A percentile compares a stretch with the other conserved stretches of the same genome.
phyloP scores from a whole-genome alignment of 2,888 invertebrate species.

The Drosophila leonis region DNA sequence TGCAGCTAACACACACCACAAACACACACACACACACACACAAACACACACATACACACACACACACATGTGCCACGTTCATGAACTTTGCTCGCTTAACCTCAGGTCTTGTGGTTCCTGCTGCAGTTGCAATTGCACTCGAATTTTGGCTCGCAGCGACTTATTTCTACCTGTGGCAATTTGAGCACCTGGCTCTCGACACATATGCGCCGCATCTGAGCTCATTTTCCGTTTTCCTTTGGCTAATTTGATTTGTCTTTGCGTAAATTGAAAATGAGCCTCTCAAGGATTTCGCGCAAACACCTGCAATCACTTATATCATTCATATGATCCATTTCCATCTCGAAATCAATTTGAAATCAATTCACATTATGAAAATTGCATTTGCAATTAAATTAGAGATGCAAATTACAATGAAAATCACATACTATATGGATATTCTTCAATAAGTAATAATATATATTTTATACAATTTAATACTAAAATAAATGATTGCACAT shows the following conservation, averaged over 20 bases:
- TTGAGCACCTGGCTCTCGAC: conserved; percentile 66
- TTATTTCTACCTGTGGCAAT: conserved; percentile 58
- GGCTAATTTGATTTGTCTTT: conserved; percentile 60
- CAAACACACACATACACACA: conserved; percentile 3
- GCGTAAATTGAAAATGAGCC: conserved; percentile 74
- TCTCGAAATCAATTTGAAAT: conserved; percentile 29
- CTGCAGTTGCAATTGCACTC: conserved; percentile 39
- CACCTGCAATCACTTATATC: conserved; percentile 43
- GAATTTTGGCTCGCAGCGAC: conserved; percentile 57
- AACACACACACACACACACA: conserved; percentile 5
- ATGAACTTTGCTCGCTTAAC: conserved; percentile 83
- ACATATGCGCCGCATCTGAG: conserved; percentile 19
- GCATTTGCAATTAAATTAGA: conserved; percentile 17
- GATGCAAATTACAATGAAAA: neutral
- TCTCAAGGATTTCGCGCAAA: conserved; percentile 46
- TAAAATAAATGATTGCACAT: no score
- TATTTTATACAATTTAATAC: neutral
- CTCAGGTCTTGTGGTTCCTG: conserved; percentile 53
- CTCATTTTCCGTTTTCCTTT: conserved; percentile 64
- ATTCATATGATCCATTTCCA: conserved; percentile 7
- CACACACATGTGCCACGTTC: conserved; percentile 80
- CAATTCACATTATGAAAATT: conserved; percentile 25
- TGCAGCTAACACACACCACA: conserved; percentile 31
- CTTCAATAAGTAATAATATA: neutral
- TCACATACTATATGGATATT: neutral